Evolutionary conservation across 2,888 invertebrate species (phyloP).

Genomic region (Xestia rhomboidea): DNA sequence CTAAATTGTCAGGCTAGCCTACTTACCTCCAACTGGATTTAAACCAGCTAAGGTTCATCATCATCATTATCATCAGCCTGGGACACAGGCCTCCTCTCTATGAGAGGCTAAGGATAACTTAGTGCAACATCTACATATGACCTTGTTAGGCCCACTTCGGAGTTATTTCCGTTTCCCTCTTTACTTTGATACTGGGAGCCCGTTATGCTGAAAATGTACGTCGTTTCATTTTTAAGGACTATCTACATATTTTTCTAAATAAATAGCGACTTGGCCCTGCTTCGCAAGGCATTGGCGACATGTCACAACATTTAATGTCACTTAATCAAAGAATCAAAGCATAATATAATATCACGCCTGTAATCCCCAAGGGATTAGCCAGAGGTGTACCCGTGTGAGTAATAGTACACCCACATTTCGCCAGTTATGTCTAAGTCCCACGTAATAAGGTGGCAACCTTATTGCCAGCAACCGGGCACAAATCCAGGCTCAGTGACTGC

Average conservation of each 20-base stretch:
- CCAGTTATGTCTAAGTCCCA: no score
- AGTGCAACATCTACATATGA: slow-evolving; percentile 4
- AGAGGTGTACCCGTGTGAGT: no score
- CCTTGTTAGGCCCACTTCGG: slow-evolving; percentile 1
- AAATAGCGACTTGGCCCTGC: neutral
- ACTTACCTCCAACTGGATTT: slow-evolving; percentile 7
- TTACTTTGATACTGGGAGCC: neutral
- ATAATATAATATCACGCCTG: no score
- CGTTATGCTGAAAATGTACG: neutral
- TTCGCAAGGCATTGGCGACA: neutral
- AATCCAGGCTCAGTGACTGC: no score
- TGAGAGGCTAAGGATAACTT: neutral
- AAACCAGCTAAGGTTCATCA: neutral
- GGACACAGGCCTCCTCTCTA: no score
- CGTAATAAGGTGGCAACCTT: no score
- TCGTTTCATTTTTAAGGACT: neutral
- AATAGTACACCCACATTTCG: no score
- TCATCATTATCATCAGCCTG: no score
- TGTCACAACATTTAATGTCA: neutral
- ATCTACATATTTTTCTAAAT: neutral
- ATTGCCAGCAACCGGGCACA: no score
- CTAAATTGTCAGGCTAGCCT: neutral
- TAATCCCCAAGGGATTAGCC: no score
- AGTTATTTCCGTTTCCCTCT: slow-evolving; percentile 26
- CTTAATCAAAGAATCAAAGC: neutral